These are phyloP conservation scores for Neosilurus mollespiculum DNA, from an alignment of 2,797 vertebrate genomes.

Conservation along the genomic window DNA sequence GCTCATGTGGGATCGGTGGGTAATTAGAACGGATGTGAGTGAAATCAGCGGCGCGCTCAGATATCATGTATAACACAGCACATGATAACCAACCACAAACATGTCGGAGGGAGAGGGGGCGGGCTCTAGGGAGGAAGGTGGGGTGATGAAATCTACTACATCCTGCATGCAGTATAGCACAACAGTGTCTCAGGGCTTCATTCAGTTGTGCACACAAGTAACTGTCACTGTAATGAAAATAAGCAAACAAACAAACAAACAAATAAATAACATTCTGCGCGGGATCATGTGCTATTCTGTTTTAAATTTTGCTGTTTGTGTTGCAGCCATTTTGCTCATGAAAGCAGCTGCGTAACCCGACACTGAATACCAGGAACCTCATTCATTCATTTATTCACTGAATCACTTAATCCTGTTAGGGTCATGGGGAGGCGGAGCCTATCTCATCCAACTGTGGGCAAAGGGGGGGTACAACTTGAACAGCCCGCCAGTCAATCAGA, in stretches of 20 bases:
- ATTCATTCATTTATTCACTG: too few relatives aligned
- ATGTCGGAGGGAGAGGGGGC: background rate
- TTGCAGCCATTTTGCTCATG: background rate
- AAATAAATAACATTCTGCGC: background rate
- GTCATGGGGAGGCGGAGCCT: too few relatives aligned
- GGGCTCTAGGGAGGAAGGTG: background rate
- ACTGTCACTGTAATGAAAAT: background rate
- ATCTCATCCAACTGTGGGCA: too few relatives aligned
- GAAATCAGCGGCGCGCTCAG: background rate
- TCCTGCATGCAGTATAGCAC: too few relatives aligned
- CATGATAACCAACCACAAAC: background rate
- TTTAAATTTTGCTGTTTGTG: background rate
- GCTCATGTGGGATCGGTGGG: slow-evolving; percentile 15
- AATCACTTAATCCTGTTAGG: too few relatives aligned
- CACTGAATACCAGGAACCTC: background rate
- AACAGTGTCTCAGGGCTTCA: too few relatives aligned
- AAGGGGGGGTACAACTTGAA: too few relatives aligned
- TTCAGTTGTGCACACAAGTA: background rate
- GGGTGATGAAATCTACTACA: background rate
- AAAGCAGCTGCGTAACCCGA: background rate
- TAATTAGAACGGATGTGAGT: background rate
- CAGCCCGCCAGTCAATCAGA: too few relatives aligned
- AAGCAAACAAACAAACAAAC: background rate
- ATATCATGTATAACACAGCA: background rate
- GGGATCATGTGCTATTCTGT: background rate